Conservation (phyloP, 2,113 vertebrate genomes). For the Tachycineta bicolor region DNA sequence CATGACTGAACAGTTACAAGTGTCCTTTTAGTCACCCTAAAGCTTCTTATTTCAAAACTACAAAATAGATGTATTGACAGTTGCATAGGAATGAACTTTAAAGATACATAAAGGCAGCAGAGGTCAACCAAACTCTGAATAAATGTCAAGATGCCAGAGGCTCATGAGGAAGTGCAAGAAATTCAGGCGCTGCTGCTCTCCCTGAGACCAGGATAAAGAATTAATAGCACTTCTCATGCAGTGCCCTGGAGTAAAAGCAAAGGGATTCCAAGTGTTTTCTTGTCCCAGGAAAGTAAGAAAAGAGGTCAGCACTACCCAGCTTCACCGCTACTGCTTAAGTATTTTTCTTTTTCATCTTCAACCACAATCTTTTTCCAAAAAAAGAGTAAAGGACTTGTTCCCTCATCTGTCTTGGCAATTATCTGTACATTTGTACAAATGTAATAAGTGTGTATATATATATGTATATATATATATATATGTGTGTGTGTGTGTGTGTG, state of each 20-base stretch:
- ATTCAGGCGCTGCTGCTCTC: not conserved
- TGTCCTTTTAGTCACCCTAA: constrained; percentile 10
- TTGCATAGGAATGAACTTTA: constrained; percentile 58
- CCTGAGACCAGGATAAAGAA: not conserved
- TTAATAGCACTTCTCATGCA: not conserved
- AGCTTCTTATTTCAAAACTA: constrained; percentile 11
- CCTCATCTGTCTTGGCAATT: not conserved
- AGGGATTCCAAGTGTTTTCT: not conserved
- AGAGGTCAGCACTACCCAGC: not conserved
- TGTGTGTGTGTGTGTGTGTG: too few relatives aligned
- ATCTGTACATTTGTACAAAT: not conserved
- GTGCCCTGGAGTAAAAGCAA: not conserved
- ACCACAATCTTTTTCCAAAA: not conserved
- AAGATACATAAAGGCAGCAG: constrained; percentile 28
- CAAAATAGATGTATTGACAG: constrained; percentile 35
- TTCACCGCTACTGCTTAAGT: not conserved
- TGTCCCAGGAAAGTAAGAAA: not conserved
- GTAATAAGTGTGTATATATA: not conserved
- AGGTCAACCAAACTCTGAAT: constrained; percentile 51
- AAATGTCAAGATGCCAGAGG: constrained; percentile 36
- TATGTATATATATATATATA: too few relatives aligned
- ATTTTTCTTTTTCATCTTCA: not conserved
- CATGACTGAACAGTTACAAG: not conserved
- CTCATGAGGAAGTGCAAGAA: constrained; percentile 3
- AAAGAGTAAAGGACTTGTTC: not conserved